Evolutionary conservation across 2,113 vertebrate genomes (phyloP), one percentile per base, ranked within the genome.

Genomic region (Misgurnus anguillicaudatus): DNA sequence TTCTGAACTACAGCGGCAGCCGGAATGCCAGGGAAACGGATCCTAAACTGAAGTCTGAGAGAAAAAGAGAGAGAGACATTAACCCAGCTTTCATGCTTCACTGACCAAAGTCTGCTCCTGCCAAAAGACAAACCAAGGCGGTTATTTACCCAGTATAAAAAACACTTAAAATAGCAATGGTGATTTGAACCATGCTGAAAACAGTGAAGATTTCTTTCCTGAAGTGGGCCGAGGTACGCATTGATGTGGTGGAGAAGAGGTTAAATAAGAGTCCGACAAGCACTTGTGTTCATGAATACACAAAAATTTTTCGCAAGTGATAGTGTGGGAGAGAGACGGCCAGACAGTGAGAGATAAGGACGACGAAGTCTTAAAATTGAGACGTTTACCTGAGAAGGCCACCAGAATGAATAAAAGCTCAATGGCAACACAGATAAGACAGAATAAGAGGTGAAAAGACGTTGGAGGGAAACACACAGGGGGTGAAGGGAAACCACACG

Each of bases 1-100:
- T 75, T 71, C 74, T 83, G 85, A 83, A 79, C 80, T 82, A 82
- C 19, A 42, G 75, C 24, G 48, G 14, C 78, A 84, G 78, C 72
- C 66, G 69, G 84, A 75, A 84, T 72, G 80, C 82, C 83, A 86
- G 78, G 75, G 77, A 86, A 81, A 81, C 75, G 76, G 80, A 45
- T 42, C 83, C 77, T 75, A 61, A 86, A 89, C 90, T 83, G 77
- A 89, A 70, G 62, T 57, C 81, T 84, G 81, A 77, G 65, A 9
- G 65, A 64, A 71, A 41, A 79, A 85, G 71, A 79, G 79, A 87
- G 70, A 57, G 64, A 58, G 53, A 47, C 57, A 48, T 74, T 74
- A 48, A 14, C 58, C 41, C 39, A 74, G 39, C 72, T 74, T 74
- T 62, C 71, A 62, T 74, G 71, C 57, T 47, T 62, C 71, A 62